A percentile compares a stretch with the other conserved stretches of the same genome.
Conservation (phyloP, 2,113 vertebrate species). For the Menura novaehollandiae region DNA sequence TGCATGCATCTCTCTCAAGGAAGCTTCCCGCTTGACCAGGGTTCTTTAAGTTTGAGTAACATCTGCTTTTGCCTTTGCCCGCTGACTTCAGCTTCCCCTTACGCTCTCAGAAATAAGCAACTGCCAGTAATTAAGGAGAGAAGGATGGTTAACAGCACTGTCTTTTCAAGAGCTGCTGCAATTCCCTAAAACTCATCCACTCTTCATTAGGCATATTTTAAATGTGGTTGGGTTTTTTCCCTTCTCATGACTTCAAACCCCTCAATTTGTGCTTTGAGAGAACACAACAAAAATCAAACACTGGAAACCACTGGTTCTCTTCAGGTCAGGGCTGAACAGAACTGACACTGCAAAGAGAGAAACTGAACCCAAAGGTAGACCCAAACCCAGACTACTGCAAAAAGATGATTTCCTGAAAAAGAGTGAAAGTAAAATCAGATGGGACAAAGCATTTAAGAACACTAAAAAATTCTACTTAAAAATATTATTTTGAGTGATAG, state of each 20-base stretch:
- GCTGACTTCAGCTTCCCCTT: background rate
- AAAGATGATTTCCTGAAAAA: background rate
- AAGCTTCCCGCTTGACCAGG: background rate
- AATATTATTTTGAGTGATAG: background rate
- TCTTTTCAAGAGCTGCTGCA: background rate
- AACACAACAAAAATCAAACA: background rate
- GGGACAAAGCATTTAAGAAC: background rate
- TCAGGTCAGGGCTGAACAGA: background rate
- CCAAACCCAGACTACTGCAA: background rate
- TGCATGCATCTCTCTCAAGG: background rate
- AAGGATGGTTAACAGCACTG: background rate
- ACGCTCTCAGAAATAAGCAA: background rate
- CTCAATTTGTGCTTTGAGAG: background rate
- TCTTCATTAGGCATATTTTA: background rate
- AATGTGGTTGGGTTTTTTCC: fast-evolving
- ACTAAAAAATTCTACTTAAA: background rate
- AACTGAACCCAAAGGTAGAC: background rate
- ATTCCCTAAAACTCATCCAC: background rate
- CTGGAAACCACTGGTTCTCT: fast-evolving
- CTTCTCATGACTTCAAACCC: background rate
- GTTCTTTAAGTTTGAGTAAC: background rate
- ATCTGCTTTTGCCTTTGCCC: background rate
- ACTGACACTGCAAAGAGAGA: background rate
- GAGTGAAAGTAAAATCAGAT: background rate
- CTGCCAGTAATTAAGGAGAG: background rate